Conservation (phyloP, 23 tunicate genomes). For the Diplosoma virens region DNA sequence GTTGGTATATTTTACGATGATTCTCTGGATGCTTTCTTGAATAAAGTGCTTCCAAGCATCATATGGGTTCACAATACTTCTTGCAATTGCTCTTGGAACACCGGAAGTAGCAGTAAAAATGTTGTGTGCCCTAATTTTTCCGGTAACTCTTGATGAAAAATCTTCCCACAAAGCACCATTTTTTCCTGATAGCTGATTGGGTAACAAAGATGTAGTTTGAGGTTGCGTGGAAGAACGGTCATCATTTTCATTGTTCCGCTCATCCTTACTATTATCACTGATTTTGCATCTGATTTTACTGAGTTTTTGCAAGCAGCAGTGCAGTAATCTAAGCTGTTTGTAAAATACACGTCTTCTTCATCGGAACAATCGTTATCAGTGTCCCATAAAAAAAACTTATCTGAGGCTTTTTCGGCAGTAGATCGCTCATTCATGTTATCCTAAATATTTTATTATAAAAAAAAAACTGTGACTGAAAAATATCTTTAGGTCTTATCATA, state of each 20-base stretch:
- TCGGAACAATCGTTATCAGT: neutral
- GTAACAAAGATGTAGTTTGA: neutral
- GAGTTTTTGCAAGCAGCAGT: neutral
- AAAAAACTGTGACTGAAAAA: too few relatives aligned
- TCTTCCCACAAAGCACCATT: slow-evolving; percentile 3
- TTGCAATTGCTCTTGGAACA: slow-evolving; percentile 2
- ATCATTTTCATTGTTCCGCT: neutral
- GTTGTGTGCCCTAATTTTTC: neutral
- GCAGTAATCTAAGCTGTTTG: neutral
- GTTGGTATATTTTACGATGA: neutral
- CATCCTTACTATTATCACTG: neutral
- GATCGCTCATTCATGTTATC: neutral
- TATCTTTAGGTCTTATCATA: too few relatives aligned
- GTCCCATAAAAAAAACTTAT: neutral
- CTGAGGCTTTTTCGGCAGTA: neutral
- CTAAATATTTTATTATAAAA: too few relatives aligned
- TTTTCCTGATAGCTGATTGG: neutral
- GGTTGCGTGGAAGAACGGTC: slow-evolving; percentile 1
- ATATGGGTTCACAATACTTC: slow-evolving; percentile 8
- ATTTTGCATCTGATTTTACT: neutral
- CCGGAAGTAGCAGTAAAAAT: neutral
- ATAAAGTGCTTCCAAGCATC: slow-evolving; percentile 13
- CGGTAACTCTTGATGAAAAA: neutral
- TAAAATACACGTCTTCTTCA: neutral
- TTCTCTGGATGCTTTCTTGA: neutral